These are phyloP conservation scores for Drosophila formosana DNA, from an alignment of 2,888 invertebrate species.

Conservation along the genomic window DNA sequence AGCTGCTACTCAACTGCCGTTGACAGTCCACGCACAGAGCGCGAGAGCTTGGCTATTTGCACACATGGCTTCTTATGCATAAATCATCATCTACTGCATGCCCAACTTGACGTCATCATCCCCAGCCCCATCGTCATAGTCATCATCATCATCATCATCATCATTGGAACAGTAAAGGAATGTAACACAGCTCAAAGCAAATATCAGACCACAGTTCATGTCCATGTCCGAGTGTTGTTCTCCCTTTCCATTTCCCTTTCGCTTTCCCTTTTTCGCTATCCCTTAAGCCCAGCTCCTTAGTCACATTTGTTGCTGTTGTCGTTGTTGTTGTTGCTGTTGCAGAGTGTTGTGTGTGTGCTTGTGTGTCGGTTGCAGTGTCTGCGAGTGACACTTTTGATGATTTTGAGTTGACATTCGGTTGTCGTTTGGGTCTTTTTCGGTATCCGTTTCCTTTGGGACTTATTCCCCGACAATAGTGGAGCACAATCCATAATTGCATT, in stretches of 20 bases:
- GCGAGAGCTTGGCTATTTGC: constrained; percentile 40
- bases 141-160: constrained; percentile 16
- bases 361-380: constrained; percentile 26
- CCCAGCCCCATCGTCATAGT: constrained; percentile 7
- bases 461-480: constrained; percentile 12
- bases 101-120: constrained; percentile 41
- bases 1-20: constrained; percentile 19
- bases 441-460: constrained; percentile 16
- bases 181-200: constrained; percentile 36
- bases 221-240: constrained; percentile 21
- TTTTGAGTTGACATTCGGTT: constrained; percentile 51
- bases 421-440: constrained; percentile 31
- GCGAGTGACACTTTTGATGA: constrained; percentile 44
- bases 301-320: constrained; percentile 9
- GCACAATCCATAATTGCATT: constrained; percentile 47
- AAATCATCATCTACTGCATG: constrained; percentile 60
- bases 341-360: constrained; percentile 2
- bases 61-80: constrained; percentile 63
- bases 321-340: background rate
- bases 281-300: constrained; percentile 5
- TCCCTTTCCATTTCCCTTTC: constrained; percentile 3
- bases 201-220: constrained; percentile 35
- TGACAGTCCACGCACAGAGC: constrained; percentile 40
- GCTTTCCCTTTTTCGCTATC: constrained; percentile 11
- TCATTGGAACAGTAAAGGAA: constrained; percentile 9